These are phyloP conservation scores for Crypturellus undulatus DNA, from an alignment of 2,113 vertebrate species.

Conservation along the genomic window DNA sequence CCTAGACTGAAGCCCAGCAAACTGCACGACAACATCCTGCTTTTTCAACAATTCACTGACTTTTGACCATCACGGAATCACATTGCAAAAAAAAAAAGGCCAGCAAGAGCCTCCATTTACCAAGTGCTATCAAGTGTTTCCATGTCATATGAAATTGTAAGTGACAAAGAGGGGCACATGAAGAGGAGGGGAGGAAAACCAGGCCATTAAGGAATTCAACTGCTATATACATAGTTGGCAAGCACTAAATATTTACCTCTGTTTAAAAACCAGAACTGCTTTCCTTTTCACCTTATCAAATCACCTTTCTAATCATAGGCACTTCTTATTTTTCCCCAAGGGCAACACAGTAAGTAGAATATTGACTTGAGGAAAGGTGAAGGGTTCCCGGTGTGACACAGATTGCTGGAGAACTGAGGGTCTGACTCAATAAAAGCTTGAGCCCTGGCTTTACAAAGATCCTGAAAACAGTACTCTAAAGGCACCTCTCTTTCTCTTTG, in stretches of 20 bases:
- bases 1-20: neutral
- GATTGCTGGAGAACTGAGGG: slow-evolving; percentile 3
- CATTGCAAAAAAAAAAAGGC: neutral
- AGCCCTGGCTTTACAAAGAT: rapidly evolving
- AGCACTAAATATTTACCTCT: slow-evolving; percentile 25
- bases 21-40: neutral
- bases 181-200: neutral
- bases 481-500: neutral
- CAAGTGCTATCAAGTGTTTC: neutral
- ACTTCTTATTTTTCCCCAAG: slow-evolving; percentile 33
- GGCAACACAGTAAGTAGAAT: neutral
- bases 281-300: slow-evolving; percentile 39
- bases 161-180: neutral
- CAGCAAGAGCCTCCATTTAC: neutral
- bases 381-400: neutral
- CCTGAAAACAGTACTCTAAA: neutral
- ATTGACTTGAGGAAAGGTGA: slow-evolving; percentile 5
- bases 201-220: slow-evolving; percentile 1
- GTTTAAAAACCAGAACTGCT: neutral
- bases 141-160: neutral
- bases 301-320: neutral
- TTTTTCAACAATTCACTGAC: neutral
- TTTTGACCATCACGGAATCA: neutral
- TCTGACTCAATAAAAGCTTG: neutral
- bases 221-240: neutral